These are phyloP conservation scores for Rissa tridactyla DNA, from an alignment of 2,113 vertebrate genomes.

Conservation along the genomic window DNA sequence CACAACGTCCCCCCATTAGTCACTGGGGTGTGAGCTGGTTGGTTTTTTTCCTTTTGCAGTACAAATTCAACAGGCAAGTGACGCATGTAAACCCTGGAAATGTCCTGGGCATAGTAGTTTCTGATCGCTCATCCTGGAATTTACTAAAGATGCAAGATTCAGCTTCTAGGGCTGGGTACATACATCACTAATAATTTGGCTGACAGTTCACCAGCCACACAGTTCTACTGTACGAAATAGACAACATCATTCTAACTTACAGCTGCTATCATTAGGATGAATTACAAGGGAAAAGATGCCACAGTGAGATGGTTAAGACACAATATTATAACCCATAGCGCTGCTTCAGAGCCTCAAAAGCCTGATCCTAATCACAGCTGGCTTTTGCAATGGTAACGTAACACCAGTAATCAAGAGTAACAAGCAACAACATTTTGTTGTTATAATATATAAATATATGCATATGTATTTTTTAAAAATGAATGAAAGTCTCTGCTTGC, in stretches of 20 bases:
- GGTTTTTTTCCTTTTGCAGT: background rate
- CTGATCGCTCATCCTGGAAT: background rate
- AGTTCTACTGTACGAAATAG: background rate
- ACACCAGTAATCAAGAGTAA: background rate
- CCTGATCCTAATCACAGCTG: background rate
- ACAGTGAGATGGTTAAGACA: background rate
- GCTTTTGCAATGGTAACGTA: background rate
- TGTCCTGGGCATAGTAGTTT: background rate
- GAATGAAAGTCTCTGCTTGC: background rate
- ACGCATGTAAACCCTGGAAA: background rate
- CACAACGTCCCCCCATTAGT: background rate
- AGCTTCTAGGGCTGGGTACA: background rate
- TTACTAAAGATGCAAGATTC: background rate
- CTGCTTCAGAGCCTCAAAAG: background rate
- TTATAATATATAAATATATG: background rate
- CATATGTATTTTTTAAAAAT: background rate
- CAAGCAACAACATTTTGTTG: background rate
- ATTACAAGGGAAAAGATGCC: background rate
- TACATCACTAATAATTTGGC: background rate
- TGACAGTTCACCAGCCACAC: background rate
- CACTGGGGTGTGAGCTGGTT: background rate
- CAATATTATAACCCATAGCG: background rate
- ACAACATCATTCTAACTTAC: background rate
- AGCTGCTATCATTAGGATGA: background rate
- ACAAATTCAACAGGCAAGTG: background rate